Evolutionary conservation across 2,888 invertebrate species (phyloP).

Genomic region (Coecobrya sp.): DNA sequence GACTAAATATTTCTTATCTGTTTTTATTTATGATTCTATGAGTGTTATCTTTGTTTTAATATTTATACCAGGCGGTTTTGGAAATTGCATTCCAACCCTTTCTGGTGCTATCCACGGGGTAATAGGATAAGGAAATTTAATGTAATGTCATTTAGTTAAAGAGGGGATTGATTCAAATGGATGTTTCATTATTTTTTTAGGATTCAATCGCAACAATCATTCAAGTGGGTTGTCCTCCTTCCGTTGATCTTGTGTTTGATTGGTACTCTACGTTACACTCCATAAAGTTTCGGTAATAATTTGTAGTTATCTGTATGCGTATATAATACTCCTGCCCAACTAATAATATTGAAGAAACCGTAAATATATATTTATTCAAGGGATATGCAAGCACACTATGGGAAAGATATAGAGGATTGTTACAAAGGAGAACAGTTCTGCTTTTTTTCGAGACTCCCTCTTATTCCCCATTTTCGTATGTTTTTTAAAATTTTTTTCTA

Average conservation of each 20-base stretch:
- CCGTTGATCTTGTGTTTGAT: constrained; percentile 72
- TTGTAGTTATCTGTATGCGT: too few species aligned
- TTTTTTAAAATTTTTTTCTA: too few species aligned
- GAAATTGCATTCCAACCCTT: constrained; percentile 66
- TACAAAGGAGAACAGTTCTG: constrained; percentile 17
- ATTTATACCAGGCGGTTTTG: constrained; percentile 68
- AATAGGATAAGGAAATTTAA: neutral
- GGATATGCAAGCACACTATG: constrained; percentile 48
- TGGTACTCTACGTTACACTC: constrained; percentile 79
- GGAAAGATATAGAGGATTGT: neutral
- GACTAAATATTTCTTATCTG: neutral
- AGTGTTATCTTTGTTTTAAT: neutral
- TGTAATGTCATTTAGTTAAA: neutral
- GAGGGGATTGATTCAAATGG: too few species aligned
- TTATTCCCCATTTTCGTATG: constrained; percentile 58
- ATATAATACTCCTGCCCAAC: too few species aligned
- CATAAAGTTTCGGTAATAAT: constrained; percentile 61
- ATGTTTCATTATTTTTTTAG: too few species aligned
- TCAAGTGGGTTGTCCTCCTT: constrained; percentile 74
- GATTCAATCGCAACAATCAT: constrained; percentile 24
- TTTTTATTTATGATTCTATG: neutral
- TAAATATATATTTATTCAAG: neutral
- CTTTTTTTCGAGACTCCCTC: constrained; percentile 39
- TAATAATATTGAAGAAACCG: too few species aligned
- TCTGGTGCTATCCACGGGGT: constrained; percentile 64